Conservation (phyloP, 2,888 invertebrate species). For the Synanthedon vespiformis region DNA sequence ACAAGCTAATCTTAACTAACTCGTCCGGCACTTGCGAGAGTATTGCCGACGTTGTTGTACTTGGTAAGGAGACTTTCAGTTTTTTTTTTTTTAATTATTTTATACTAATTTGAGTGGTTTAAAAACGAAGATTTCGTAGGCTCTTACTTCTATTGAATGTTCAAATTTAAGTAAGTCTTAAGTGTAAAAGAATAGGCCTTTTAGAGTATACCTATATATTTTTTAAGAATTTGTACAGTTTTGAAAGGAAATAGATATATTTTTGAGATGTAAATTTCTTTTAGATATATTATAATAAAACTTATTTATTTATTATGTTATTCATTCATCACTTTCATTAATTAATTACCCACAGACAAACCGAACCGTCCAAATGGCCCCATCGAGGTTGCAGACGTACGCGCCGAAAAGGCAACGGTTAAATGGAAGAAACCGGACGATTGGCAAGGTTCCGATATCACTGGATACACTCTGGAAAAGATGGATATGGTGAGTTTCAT, state of each 20-base stretch:
- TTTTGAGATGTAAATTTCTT: background rate
- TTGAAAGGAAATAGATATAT: background rate
- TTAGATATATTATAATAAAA: too few species aligned
- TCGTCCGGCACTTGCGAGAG: slow-evolving; percentile 95
- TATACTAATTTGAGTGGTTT: too few species aligned
- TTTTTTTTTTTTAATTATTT: too few species aligned
- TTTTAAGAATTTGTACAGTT: too few species aligned
- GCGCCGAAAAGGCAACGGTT: slow-evolving; percentile 90
- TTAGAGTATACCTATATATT: too few species aligned
- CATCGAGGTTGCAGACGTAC: slow-evolving; percentile 87
- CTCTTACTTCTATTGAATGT: too few species aligned
- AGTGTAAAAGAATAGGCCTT: too few species aligned
- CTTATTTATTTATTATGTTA: background rate
- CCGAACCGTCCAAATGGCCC: slow-evolving; percentile 88
- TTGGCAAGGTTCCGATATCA: slow-evolving; percentile 88
- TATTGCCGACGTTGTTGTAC: slow-evolving; percentile 91
- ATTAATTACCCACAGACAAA: slow-evolving; percentile 68
- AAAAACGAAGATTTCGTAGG: too few species aligned
- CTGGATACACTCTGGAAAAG: slow-evolving; percentile 93
- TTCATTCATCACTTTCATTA: slow-evolving; percentile 8
- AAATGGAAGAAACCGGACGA: slow-evolving; percentile 93
- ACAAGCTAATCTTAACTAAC: slow-evolving; percentile 90
- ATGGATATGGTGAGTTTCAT: slow-evolving; percentile 80
- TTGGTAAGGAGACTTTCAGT: slow-evolving; percentile 77
- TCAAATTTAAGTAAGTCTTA: too few species aligned